Evolutionary conservation across 1,140 invertebrate genomes (phyloP).

Genomic region (Ctenoplectra terminalis): DNA sequence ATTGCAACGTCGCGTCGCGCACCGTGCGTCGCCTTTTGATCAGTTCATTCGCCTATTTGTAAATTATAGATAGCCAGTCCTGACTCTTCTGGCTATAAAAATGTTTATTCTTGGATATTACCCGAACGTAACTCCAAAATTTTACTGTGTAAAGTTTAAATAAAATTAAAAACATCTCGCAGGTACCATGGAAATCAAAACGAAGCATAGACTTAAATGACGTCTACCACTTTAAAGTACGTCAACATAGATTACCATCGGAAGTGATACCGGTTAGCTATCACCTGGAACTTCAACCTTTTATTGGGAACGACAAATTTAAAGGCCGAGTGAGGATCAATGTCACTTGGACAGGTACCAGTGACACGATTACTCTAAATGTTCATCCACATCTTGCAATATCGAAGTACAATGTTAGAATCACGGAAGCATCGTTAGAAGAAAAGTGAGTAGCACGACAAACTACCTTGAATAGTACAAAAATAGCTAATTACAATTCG

Average conservation of each 20-base stretch:
- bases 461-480: too few relatives aligned
- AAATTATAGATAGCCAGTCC: too few relatives aligned
- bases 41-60: too few relatives aligned
- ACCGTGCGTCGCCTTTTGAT: too few relatives aligned
- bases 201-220: constrained; percentile 76
- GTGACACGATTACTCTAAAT: constrained; percentile 85
- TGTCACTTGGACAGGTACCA: constrained; percentile 83
- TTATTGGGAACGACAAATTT: constrained; percentile 84
- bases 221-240: constrained; percentile 60
- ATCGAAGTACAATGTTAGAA: constrained; percentile 66
- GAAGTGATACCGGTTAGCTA: constrained; percentile 85
- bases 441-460: constrained; percentile 77
- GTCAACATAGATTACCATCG: constrained; percentile 74
- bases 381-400: constrained; percentile 85
- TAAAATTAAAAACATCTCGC: too few relatives aligned
- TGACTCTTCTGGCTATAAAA: too few relatives aligned
- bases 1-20: too few relatives aligned
- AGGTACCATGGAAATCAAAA: constrained; percentile 40
- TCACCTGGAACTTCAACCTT: constrained; percentile 85
- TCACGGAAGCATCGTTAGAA: constrained; percentile 60
- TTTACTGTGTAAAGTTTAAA: too few relatives aligned
- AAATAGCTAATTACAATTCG: background rate
- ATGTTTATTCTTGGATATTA: too few relatives aligned
- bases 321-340: constrained; percentile 86
- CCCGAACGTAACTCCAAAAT: too few relatives aligned